Base-by-base conservation (phyloP, 2,113 vertebrate species). In the Otolemur garnettii region DNA sequence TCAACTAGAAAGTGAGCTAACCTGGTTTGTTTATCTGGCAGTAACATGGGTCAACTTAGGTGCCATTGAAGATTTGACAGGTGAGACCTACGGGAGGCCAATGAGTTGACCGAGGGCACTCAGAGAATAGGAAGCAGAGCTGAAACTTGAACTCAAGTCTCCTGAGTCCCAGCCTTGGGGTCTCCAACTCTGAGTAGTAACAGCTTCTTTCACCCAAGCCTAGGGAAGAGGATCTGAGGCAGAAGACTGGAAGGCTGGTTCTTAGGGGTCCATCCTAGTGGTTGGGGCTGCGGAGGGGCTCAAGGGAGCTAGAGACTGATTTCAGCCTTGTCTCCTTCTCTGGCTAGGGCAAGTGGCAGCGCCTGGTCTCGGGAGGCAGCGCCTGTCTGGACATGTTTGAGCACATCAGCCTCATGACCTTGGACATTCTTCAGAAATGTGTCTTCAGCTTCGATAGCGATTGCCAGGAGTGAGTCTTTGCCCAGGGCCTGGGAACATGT, bases 401-500 rank as follows among this genome's bases (percentile, higher is more conserved):
- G 59, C 98, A 99, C 0, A 66, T 99, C 95, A 99, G 98, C 82
- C 98, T 99, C 69, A 99, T 99, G 99, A 99, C 99, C 0, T 97
- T 99, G 96, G 99, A 99, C 97, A 99, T 98, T 50, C 97, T 99
- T 14, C 98, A 99, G 93, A 99, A 99, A 90, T 99, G 99, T 13
- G 98, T 99, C 96, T 99, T 99, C 97, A 99, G 99, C 98, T 98
- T 98, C 0, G 95, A 98, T 94, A 99, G 99, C 98, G 98, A 98
- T 94, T 99, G 99, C 89, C 99, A 99, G 93, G 97, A 99, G 99
- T 99, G 98, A 99, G 98, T 96, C 33, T 53, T 62, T 33, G n/a
- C 7, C 50, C 26, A 59, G 57, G 72, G 33, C 33, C 26, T 53
- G 21, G 26, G 22, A 45, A 4, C 50, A n/a, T 17, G 24, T 86